Conservation (phyloP, 2,888 invertebrate species). For the Drosophila ezoana region DNA sequence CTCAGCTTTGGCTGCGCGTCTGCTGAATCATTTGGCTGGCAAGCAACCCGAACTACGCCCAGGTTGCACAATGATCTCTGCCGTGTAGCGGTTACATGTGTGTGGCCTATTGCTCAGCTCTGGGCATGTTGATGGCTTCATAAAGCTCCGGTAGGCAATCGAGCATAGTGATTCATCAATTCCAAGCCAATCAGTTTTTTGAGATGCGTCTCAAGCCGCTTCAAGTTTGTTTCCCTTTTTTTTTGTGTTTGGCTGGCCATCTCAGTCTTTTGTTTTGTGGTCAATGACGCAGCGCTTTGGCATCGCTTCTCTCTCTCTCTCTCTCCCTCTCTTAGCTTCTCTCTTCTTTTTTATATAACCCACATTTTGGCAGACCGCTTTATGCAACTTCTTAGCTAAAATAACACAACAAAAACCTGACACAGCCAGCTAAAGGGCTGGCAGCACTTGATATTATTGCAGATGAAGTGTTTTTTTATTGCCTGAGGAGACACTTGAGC, state of each 20-base stretch:
- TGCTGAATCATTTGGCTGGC: slow-evolving; percentile 29
- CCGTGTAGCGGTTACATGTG: slow-evolving; percentile 14
- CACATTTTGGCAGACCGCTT: slow-evolving; percentile 61
- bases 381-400: slow-evolving; percentile 72
- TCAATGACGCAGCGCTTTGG: slow-evolving; percentile 72
- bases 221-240: slow-evolving; percentile 17
- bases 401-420: slow-evolving; percentile 11
- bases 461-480: slow-evolving; percentile 12
- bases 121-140: slow-evolving; percentile 57
- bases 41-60: slow-evolving; percentile 24
- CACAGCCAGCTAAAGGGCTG: slow-evolving; percentile 28
- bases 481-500: slow-evolving; percentile 27
- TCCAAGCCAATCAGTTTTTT: slow-evolving; percentile 44
- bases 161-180: slow-evolving; percentile 67
- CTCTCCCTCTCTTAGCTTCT: background rate
- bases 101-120: slow-evolving; percentile 31
- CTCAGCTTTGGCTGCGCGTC: background rate
- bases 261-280: slow-evolving; percentile 48
- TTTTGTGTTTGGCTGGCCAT: slow-evolving; percentile 27
- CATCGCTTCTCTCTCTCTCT: slow-evolving; percentile 32
- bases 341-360: slow-evolving; percentile 63
- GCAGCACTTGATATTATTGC: slow-evolving; percentile 13
- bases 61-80: slow-evolving; percentile 30
- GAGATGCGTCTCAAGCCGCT: slow-evolving; percentile 41
- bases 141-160: slow-evolving; percentile 38